Conservation (phyloP, 2,797 vertebrate genomes). For the Pantherophis vulpinus region DNA sequence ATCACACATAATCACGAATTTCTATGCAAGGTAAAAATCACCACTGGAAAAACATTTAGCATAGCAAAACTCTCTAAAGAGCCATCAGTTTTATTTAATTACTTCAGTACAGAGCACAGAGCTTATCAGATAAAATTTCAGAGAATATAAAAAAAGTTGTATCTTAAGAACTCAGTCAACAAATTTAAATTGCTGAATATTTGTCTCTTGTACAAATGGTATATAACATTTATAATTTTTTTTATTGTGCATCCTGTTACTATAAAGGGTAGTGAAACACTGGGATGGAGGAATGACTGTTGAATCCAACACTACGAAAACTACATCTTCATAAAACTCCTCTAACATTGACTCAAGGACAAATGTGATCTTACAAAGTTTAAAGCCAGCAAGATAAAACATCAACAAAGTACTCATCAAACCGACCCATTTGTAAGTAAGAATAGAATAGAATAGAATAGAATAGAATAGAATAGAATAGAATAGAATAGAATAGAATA, state of each 20-base stretch:
- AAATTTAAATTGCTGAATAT: slow-evolving; percentile 66
- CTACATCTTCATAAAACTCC: background rate
- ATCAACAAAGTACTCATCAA: background rate
- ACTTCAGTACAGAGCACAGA: slow-evolving; percentile 64
- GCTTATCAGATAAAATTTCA: slow-evolving; percentile 65
- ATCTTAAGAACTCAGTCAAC: slow-evolving; percentile 70
- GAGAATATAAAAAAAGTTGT: slow-evolving; percentile 69
- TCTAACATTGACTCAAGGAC: background rate
- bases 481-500: too few species aligned
- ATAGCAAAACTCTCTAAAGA: slow-evolving; percentile 70
- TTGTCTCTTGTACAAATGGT: slow-evolving; percentile 49
- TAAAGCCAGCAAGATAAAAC: background rate
- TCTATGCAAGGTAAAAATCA: slow-evolving; percentile 54
- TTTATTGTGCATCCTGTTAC: slow-evolving; percentile 61
- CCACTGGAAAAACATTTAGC: slow-evolving; percentile 65
- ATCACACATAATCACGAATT: slow-evolving; percentile 48
- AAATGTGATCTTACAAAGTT: background rate
- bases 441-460: too few species aligned
- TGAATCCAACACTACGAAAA: background rate
- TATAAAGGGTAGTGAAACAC: slow-evolving; percentile 44
- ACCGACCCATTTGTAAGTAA: background rate
- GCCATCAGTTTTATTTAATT: slow-evolving; percentile 69
- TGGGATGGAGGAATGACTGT: slow-evolving; percentile 48
- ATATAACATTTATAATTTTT: slow-evolving; percentile 68
- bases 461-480: too few species aligned